These are phyloP conservation scores for Hermetia illucens DNA, from an alignment of 1,140 invertebrate species.

Conservation along the genomic window DNA sequence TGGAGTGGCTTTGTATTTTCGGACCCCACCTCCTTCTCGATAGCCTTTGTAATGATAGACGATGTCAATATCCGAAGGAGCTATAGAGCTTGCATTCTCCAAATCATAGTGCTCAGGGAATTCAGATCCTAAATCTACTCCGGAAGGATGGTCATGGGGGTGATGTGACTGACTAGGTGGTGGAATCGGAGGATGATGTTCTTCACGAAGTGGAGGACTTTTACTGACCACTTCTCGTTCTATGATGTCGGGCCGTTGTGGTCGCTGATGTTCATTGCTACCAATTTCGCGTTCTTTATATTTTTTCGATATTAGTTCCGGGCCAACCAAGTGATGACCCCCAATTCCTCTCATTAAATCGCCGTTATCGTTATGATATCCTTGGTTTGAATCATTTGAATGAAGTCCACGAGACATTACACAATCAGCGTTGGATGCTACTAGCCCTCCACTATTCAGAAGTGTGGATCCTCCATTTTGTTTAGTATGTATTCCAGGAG, in stretches of 20 bases:
- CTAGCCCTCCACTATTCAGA: constrained; percentile 37
- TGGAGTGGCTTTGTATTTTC: constrained; percentile 71
- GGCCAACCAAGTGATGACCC: constrained; percentile 52
- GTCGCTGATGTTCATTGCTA: constrained; percentile 45
- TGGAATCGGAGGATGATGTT: constrained; percentile 59
- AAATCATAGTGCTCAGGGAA: constrained; percentile 91
- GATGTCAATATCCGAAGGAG: constrained; percentile 92
- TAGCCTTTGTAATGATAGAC: constrained; percentile 94
- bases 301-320: constrained; percentile 72
- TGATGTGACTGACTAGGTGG: constrained; percentile 47
- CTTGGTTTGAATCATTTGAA: constrained; percentile 30
- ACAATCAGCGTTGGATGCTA: constrained; percentile 37
- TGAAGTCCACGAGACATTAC: constrained; percentile 37
- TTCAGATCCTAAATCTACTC: constrained; percentile 59
- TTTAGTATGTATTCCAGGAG: constrained; percentile 43
- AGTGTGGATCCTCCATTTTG: constrained; percentile 45
- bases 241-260: constrained; percentile 82
- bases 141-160: constrained; percentile 46
- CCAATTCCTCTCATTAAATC: constrained; percentile 51
- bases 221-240: constrained; percentile 75
- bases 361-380: constrained; percentile 48
- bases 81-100: constrained; percentile 93
- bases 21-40: constrained; percentile 58
- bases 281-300: constrained; percentile 73
- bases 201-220: constrained; percentile 53